A percentile compares a stretch with the other conserved stretches of the same genome.
Conservation (phyloP, 35 echinoderm and acorn worm species). For the Strongylocentrotus purpuratus region DNA sequence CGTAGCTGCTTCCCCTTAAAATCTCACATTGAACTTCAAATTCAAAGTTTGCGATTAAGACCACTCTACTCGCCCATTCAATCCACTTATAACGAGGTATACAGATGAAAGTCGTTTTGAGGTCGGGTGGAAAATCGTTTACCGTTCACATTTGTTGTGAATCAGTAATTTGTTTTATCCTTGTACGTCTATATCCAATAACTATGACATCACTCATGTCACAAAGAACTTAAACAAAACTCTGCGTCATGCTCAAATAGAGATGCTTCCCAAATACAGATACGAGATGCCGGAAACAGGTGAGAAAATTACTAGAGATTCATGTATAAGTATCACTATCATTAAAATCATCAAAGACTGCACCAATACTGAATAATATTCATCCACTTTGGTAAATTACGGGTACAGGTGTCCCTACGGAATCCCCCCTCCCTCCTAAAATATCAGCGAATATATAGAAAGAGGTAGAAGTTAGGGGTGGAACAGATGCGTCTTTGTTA, state of each 20-base stretch:
- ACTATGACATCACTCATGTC: conserved; percentile 1
- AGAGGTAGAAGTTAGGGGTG: too few species aligned
- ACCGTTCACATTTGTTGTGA: not conserved
- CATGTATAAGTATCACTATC: too few species aligned
- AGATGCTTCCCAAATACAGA: too few species aligned
- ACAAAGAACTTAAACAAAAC: not conserved
- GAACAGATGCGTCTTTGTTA: too few species aligned
- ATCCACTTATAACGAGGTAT: not conserved
- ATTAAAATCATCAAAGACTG: too few species aligned
- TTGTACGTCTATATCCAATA: not conserved
- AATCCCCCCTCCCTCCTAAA: too few species aligned
- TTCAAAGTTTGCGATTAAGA: not conserved
- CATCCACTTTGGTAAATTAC: too few species aligned
- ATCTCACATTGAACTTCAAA: not conserved
- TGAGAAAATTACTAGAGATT: too few species aligned
- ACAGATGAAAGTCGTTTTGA: not conserved
- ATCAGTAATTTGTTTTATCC: not conserved
- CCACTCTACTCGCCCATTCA: not conserved
- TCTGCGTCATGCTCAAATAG: not conserved
- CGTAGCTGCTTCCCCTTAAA: not conserved
- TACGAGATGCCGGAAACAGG: too few species aligned
- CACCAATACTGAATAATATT: too few species aligned
- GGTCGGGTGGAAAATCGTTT: not conserved
- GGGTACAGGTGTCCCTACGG: too few species aligned
- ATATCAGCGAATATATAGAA: too few species aligned